Percentiles rank a stretch among this genome's conserved stretches.
Evolutionary conservation across 2,888 invertebrate species (phyloP).

Genomic region (Parascotia fuliginaria): DNA sequence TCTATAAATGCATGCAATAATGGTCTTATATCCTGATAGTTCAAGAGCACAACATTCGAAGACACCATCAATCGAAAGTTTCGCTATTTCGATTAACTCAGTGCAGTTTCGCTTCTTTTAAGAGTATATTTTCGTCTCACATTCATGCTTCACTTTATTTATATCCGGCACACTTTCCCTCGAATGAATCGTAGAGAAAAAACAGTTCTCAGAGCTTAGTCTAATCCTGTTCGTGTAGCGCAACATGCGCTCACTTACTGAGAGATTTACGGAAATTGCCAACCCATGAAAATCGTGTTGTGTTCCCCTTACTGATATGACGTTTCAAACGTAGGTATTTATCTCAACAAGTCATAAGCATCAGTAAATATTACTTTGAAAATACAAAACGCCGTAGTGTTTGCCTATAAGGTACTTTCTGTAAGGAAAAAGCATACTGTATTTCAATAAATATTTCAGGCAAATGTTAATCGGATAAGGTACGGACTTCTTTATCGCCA

Average conservation of each 20-base stretch:
- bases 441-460: no score
- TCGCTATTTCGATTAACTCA: no score
- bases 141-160: conserved; percentile 57
- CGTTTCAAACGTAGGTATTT: conserved; percentile 23
- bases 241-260: conserved; percentile 64
- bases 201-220: conserved; percentile 68
- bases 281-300: conserved; percentile 49
- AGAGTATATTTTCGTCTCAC: conserved; percentile 53
- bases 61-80: no score
- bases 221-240: conserved; percentile 64
- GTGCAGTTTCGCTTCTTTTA: conserved; percentile 47
- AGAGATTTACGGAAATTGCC: conserved; percentile 63
- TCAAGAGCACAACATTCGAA: no score
- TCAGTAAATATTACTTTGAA: conserved; percentile 14
- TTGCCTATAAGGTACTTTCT: no score
- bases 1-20: no score
- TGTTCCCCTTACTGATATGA: conserved; percentile 41
- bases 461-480: no score
- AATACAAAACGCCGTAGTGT: no score
- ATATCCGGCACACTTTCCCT: conserved; percentile 57
- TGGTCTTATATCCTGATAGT: no score
- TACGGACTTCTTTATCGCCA: no score
- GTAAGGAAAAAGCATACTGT: no score
- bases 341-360: conserved; percentile 23
- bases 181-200: conserved; percentile 63